Evolutionary conservation across 2,797 vertebrate species (phyloP).

Genomic region (Helicolenus hilgendorfi): DNA sequence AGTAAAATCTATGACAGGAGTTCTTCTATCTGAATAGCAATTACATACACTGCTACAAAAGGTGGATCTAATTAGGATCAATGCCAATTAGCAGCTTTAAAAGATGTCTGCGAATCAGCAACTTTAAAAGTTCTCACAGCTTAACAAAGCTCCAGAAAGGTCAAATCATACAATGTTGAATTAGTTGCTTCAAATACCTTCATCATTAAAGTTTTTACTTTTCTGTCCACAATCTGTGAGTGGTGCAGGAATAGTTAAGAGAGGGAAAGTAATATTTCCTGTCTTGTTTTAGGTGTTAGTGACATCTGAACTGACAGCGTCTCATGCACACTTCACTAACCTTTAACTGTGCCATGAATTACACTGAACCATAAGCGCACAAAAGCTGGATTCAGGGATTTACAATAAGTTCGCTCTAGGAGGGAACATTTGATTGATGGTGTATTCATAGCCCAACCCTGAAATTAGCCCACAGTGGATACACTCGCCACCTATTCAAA

Average conservation of each 20-base stretch:
- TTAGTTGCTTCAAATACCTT: conserved; percentile 8
- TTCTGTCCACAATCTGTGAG: not conserved
- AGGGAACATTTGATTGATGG: conserved; percentile 59
- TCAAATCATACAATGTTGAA: not conserved
- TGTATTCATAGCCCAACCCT: conserved; percentile 36
- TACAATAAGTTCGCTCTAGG: conserved; percentile 14
- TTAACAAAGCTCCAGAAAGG: not conserved
- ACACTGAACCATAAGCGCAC: not conserved
- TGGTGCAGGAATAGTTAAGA: not conserved
- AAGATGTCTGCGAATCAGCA: conserved; percentile 20
- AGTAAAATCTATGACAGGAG: conserved; percentile 59
- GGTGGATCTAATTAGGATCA: conserved; percentile 56
- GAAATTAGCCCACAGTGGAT: conserved; percentile 47
- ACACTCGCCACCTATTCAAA: conserved; percentile 51
- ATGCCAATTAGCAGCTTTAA: conserved; percentile 62
- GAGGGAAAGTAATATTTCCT: not conserved
- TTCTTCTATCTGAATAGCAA: conserved; percentile 63
- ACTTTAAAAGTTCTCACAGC: conserved; percentile 5
- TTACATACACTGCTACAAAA: conserved; percentile 40
- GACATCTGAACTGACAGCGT: not conserved
- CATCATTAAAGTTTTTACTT: not conserved
- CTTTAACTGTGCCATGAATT: conserved; percentile 4
- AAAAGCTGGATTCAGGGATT: not conserved
- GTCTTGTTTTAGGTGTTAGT: not conserved
- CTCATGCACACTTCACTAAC: not conserved